These are phyloP conservation scores for Drosophila lutescens DNA, from an alignment of 2,888 invertebrate species.

Conservation along the genomic window DNA sequence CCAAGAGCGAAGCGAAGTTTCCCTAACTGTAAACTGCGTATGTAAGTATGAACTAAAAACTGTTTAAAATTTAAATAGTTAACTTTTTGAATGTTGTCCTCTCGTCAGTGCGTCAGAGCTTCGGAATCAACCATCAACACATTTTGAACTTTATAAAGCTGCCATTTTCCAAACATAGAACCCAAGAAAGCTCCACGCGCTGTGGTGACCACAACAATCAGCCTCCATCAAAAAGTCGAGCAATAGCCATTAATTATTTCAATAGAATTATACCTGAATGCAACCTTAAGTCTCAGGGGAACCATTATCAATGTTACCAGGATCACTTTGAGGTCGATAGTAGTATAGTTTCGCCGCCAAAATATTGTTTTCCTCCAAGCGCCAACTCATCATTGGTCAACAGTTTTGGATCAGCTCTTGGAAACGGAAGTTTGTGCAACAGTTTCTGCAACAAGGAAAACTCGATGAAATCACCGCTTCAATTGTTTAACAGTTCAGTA, in stretches of 20 bases:
- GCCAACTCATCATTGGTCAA: constrained; percentile 64
- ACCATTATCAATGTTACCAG: constrained; percentile 23
- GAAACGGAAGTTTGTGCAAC: constrained; percentile 52
- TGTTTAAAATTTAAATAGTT: background rate
- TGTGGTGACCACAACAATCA: constrained; percentile 66
- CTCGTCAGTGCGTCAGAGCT: constrained; percentile 52
- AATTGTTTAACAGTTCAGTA: constrained; percentile 69
- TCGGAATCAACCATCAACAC: constrained; percentile 57
- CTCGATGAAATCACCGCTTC: constrained; percentile 71
- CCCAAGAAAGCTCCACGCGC: constrained; percentile 55
- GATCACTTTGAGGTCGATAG: constrained; percentile 34
- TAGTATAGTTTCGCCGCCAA: constrained; percentile 3
- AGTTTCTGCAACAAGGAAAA: constrained; percentile 80
- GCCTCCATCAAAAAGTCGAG: constrained; percentile 72
- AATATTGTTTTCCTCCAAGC: constrained; percentile 50
- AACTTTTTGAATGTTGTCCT: background rate
- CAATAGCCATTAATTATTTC: constrained; percentile 61
- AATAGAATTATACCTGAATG: background rate
- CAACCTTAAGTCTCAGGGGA: constrained; percentile 24
- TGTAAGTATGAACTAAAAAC: constrained; percentile 60
- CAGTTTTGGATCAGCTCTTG: constrained; percentile 52
- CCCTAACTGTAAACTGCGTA: constrained; percentile 77
- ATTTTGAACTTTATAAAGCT: constrained; percentile 68
- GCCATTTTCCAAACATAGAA: constrained; percentile 64
- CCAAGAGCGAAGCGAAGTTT: constrained; percentile 81